Base-by-base conservation (phyloP, 2,113 vertebrate species). In the Todiramphus chloris region DNA sequence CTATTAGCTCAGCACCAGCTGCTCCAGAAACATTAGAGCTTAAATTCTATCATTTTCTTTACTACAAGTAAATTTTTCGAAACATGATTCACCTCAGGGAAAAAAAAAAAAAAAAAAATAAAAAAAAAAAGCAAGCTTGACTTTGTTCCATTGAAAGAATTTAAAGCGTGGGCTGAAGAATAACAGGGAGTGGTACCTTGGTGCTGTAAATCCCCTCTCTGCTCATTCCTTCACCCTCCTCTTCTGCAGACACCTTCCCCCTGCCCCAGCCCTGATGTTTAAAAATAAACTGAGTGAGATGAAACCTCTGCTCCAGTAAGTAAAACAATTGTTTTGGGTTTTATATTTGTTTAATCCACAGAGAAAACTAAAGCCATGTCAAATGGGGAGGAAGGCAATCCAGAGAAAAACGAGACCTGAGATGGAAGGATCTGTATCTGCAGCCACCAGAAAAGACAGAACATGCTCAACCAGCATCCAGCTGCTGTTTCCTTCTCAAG, bases 171-270 rank as follows among this genome's bases (percentile, higher is more conserved):
- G 93, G 92, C 66, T 95, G 93, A 69, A 87, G 25, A 51, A 62
- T 7, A 78, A 55, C 55, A 93, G 95, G 92, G 94, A 93, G 92
- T 95, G 93, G 93, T 69, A 95, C 87, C 63, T 62, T 51, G 50
- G 75, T 69, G 62, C 63, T 80, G 37, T 46, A 94, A 96, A 95
- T 87, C 59, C 59, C 62, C 81, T 60, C 55, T 86, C 50, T 0
- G 4, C 50, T 93, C 67, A 56, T 55, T 58, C 72, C 39, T 69
- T 67, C 51, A 28, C 35, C 55, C 37, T 77, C 37, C 33, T 53
- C 25, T 80, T 79, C 79, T 74, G 63, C 59, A 63, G 53, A 70
- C 13, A 88, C 37, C 39, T 64, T 83, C 69, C 74, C 56, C 39
- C 43, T 53, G 64, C 63, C 46, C 51, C 35, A 87, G 37, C 53